phyloP scores from a whole-genome alignment of 2,797 vertebrate species.

The Poeciliopsis turneri region DNA sequence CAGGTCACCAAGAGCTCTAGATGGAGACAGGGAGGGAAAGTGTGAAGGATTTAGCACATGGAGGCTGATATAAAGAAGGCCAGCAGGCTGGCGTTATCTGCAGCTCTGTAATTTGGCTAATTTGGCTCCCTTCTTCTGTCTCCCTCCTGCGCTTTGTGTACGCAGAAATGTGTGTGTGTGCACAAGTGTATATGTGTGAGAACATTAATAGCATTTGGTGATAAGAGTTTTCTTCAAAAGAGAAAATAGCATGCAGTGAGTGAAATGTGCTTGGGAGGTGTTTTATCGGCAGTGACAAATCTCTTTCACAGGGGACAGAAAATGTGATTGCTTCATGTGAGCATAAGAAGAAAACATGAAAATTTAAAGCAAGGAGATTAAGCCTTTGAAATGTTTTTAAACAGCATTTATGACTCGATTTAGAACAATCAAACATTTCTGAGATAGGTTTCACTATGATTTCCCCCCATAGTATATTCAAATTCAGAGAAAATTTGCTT shows the following conservation, averaged over 20 bases:
- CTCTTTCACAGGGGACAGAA: constrained; percentile 8
- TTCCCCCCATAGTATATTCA: not conserved
- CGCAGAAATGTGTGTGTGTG: constrained; percentile 17
- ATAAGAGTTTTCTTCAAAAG: constrained; percentile 21
- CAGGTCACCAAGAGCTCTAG: constrained; percentile 35
- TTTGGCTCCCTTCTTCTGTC: constrained; percentile 56
- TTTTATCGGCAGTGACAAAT: constrained; percentile 47
- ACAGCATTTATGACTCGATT: not conserved
- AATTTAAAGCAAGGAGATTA: not conserved
- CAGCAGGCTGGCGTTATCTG: constrained; percentile 56
- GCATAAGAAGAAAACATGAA: not conserved
- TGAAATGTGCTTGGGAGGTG: constrained; percentile 56
- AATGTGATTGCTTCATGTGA: constrained; percentile 16
- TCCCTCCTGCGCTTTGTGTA: constrained; percentile 42
- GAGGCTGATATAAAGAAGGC: constrained; percentile 53
- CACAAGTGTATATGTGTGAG: constrained; percentile 10
- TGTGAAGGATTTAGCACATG: constrained; percentile 59
- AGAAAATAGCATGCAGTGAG: constrained; percentile 18
- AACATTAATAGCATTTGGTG: constrained; percentile 27
- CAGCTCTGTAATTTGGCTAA: constrained; percentile 63
- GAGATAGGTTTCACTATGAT: not conserved
- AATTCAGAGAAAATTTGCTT: not conserved
- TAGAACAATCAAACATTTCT: not conserved
- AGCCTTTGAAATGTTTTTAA: not conserved
- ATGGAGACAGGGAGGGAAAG: constrained; percentile 40